Evolutionary conservation across 64 coral and sea anemone species (phyloP).

Genomic region (Anthopleura sola): DNA sequence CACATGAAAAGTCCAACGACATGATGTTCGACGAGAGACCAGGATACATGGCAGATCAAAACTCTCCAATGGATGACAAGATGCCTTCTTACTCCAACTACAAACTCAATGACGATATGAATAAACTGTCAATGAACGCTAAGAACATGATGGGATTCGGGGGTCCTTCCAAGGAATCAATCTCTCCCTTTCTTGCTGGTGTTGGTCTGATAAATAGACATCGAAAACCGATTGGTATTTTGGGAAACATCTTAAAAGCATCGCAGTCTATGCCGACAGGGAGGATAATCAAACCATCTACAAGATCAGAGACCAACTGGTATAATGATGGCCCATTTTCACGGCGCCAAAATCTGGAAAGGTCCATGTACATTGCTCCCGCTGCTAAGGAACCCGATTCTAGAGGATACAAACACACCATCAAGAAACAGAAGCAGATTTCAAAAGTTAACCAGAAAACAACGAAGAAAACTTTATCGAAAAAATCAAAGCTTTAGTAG

Average conservation of each 20-base stretch:
- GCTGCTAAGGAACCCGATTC: not conserved
- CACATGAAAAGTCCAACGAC: not conserved
- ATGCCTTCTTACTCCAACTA: not conserved
- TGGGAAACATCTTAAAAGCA: constrained; percentile 14
- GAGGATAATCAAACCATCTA: not conserved
- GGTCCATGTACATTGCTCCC: not conserved
- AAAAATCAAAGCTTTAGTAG: not conserved
- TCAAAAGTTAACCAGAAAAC: constrained; percentile 4
- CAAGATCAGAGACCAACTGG: not conserved
- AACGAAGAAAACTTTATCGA: not conserved
- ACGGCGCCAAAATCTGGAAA: constrained; percentile 9
- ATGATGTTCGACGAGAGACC: constrained; percentile 1
- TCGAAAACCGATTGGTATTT: constrained; percentile 9
- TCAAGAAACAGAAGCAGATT: not conserved
- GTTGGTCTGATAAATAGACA: not conserved
- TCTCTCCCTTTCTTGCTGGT: not conserved
- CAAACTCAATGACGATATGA: not conserved
- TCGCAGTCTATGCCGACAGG: constrained; percentile 1
- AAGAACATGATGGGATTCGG: not conserved
- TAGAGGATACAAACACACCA: not conserved
- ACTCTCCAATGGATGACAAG: not conserved
- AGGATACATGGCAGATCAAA: not conserved
- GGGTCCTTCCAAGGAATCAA: not conserved
- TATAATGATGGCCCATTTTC: constrained; percentile 17
- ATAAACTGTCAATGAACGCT: not conserved